Base-by-base conservation (phyloP, 2,797 vertebrate species). In the Arnoldichthys spilopterus region DNA sequence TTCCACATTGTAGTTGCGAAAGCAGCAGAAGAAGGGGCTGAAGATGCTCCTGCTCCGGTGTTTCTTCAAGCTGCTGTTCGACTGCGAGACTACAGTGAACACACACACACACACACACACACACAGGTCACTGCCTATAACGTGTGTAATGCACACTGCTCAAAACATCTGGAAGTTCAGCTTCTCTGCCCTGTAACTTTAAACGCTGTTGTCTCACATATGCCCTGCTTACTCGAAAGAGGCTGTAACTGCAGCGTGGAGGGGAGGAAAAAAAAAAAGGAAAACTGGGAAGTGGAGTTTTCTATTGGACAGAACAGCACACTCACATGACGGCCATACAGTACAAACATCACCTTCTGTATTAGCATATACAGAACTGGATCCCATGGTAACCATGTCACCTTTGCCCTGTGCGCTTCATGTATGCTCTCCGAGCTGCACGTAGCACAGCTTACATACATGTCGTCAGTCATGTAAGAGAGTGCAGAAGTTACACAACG, bases 1-100 rank as follows among this genome's bases (percentile, higher is more conserved):
- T 75, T 99, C 97, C 85, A 92, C 96, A 95, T 96, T 94, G 90
- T 98, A 97, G 92, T 96, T 96, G 69, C 97, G 96, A 92, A 99
- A 98, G 92, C 98, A 99, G 94, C 98, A 99, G 93, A 99, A 97
- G 91, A 99, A 97, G 72, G 97, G 97, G 91, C 96, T 98, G 90
- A 99, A 97, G 92, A 99, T 96, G 91, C 97, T 97, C 77, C 97
- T 92, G 89, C 93, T 95, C 54, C 96, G 93, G 85, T 97, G 96
- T 91, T 99, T 98, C 93, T 99, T 99, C 86, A 98, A 88, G 93
- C 95, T 97, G 95, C 96, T 93, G 91, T 94, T 96, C 90, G 96
- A 95, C 92, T 98, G 97, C 86, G 96, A 96, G 80, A 96, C 98
- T 99, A 91, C 7, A 74, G 40, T n/a, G 9, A 53, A 68, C 0